These are phyloP conservation scores for Enteromius treurensis DNA, from an alignment of 2,797 vertebrate species.

Conservation along the genomic window DNA sequence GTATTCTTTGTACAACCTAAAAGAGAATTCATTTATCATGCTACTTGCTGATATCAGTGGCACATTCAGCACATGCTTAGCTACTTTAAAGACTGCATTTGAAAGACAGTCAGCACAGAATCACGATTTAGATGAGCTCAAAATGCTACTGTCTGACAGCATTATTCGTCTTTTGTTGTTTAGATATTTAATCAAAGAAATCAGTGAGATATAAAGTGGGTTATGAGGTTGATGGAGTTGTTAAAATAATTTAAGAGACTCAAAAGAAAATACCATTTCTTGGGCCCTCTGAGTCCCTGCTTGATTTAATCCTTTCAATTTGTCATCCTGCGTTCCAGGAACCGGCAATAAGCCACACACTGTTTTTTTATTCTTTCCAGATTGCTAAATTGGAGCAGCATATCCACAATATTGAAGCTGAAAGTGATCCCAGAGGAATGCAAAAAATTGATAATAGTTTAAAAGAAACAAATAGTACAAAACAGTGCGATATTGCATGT, in stretches of 20 bases:
- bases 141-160: slow-evolving; percentile 17
- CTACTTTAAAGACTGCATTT: neutral
- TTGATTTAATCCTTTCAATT: slow-evolving; percentile 76
- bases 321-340: slow-evolving; percentile 68
- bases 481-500: slow-evolving; percentile 23
- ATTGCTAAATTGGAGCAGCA: slow-evolving; percentile 63
- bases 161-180: slow-evolving; percentile 12
- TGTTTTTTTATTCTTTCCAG: slow-evolving; percentile 61
- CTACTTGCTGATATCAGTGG: neutral
- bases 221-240: slow-evolving; percentile 68
- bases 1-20: slow-evolving; percentile 13
- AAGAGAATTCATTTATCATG: neutral
- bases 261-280: slow-evolving; percentile 58
- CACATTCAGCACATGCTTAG: slow-evolving; percentile 11
- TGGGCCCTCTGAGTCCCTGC: slow-evolving; percentile 62
- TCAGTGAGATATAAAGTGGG: slow-evolving; percentile 62
- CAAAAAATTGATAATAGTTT: slow-evolving; percentile 50
- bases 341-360: slow-evolving; percentile 67
- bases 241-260: slow-evolving; percentile 76
- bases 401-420: slow-evolving; percentile 47
- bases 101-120: slow-evolving; percentile 9
- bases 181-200: slow-evolving; percentile 56
- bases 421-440: slow-evolving; percentile 47
- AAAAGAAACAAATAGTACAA: slow-evolving; percentile 25
- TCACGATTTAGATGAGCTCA: slow-evolving; percentile 5